Conservation (phyloP, 2,113 vertebrate genomes). For the Empidonax alnorum region DNA sequence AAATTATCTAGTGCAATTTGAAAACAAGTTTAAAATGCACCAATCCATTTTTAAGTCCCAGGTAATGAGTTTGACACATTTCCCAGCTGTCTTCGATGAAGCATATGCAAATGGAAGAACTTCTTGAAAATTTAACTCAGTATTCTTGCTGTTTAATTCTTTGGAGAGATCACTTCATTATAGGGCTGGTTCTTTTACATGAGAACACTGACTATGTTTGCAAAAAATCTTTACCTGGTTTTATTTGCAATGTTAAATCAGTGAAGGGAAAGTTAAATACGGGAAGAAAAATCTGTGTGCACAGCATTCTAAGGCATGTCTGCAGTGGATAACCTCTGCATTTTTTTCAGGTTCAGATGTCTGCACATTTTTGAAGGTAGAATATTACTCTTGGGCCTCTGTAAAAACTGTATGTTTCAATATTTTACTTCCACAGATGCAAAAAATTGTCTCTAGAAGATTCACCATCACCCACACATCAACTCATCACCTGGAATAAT, state of each 20-base stretch:
- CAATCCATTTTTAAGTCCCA: not conserved
- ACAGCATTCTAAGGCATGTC: not conserved
- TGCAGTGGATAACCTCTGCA: not conserved
- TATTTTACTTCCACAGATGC: constrained; percentile 26
- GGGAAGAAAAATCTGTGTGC: constrained; percentile 36
- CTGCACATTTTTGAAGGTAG: not conserved
- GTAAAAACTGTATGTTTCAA: constrained; percentile 4
- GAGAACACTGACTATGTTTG: constrained; percentile 1
- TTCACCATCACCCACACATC: constrained; percentile 43
- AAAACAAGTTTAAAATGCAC: not conserved
- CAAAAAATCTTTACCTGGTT: constrained; percentile 38
- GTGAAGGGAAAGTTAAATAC: constrained; percentile 39
- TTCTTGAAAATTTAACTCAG: not conserved
- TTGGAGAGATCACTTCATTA: constrained; percentile 18
- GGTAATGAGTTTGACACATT: not conserved
- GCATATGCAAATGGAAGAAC: not conserved
- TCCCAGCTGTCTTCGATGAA: not conserved
- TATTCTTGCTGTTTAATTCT: constrained; percentile 32
- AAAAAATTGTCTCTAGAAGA: constrained; percentile 52
- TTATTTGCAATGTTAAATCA: constrained; percentile 58
- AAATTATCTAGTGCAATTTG: not conserved
- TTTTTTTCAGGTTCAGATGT: not conserved
- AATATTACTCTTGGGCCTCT: not conserved
- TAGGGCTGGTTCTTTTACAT: not conserved
- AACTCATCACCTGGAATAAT: constrained; percentile 64